A percentile compares a stretch with the other conserved stretches of the same genome.
These are phyloP conservation scores for Dendrolimus pini DNA, from an alignment of 2,888 invertebrate genomes.

Conservation along the genomic window DNA sequence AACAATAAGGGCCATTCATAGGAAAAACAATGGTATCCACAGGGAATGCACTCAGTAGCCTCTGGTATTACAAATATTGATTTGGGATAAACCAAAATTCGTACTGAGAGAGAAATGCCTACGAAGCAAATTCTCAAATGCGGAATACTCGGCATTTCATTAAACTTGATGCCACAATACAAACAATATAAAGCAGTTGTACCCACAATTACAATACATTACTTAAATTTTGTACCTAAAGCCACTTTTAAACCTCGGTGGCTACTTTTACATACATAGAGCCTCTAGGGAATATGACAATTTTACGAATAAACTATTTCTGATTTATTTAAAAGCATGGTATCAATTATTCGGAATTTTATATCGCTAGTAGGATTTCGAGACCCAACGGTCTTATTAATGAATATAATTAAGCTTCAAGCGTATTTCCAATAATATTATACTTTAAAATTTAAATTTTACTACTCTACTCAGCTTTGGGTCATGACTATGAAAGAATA, in stretches of 20 bases:
- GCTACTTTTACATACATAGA: no score
- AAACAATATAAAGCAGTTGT: constrained; percentile 22
- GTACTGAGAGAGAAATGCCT: constrained; percentile 17
- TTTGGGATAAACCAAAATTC: constrained; percentile 10
- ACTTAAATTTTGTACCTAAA: constrained; percentile 13
- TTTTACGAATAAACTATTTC: no score
- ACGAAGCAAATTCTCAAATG: constrained; percentile 21
- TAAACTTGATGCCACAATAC: constrained; percentile 30
- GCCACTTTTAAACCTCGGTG: no score
- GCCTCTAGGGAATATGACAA: no score
- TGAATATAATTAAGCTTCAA: no score
- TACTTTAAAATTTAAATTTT: no score
- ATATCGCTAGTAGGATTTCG: constrained; percentile 10
- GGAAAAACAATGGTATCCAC: not conserved
- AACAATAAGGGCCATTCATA: no score
- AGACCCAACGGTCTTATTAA: constrained; percentile 17
- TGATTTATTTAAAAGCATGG: no score
- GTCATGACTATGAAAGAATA: no score
- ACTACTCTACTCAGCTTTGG: no score
- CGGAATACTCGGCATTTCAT: constrained; percentile 32
- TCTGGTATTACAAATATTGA: constrained; percentile 9
- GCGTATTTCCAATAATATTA: no score
- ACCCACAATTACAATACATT: constrained; percentile 27
- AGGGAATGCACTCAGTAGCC: constrained; percentile 6
- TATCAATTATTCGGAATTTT: constrained; percentile 2